Conservation (phyloP, 2,113 vertebrate species). For the Phalacrocorax aristotelis region DNA sequence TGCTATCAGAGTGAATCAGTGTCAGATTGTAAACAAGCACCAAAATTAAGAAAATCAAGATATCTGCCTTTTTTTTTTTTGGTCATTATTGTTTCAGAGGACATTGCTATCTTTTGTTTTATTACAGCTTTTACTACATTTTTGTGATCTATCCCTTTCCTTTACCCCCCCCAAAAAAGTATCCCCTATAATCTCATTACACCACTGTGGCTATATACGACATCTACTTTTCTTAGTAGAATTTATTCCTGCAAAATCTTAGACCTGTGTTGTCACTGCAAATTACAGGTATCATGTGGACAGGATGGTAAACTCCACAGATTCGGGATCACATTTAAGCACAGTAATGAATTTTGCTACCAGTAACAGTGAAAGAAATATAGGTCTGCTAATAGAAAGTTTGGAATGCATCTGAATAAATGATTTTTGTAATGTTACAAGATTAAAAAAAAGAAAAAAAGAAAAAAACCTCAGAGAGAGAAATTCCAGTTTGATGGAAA, state of each 20-base stretch:
- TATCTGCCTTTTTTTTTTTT: rapidly evolving
- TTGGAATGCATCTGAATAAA: neutral
- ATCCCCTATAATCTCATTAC: neutral
- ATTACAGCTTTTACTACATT: neutral
- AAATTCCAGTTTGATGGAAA: neutral
- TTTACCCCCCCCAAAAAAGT: neutral
- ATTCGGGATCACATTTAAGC: neutral
- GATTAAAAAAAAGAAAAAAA: neutral
- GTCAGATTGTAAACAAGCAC: neutral
- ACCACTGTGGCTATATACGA: rapidly evolving
- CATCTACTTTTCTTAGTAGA: neutral
- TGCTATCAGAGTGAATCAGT: neutral
- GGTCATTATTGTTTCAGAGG: neutral
- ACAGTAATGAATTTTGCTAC: neutral
- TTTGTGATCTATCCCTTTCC: neutral
- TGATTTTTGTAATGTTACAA: neutral
- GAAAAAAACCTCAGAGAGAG: neutral
- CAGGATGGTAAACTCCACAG: neutral
- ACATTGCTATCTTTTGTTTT: neutral
- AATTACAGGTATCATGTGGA: neutral
- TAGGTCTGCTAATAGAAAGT: neutral
- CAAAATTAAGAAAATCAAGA: neutral
- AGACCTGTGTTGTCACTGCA: neutral
- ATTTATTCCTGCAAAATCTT: neutral
- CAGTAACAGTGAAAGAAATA: neutral